Percentiles rank a stretch among this genome's conserved stretches.
Conservation (phyloP, 1,140 invertebrate species). For the Temnothorax curvispinosus region DNA sequence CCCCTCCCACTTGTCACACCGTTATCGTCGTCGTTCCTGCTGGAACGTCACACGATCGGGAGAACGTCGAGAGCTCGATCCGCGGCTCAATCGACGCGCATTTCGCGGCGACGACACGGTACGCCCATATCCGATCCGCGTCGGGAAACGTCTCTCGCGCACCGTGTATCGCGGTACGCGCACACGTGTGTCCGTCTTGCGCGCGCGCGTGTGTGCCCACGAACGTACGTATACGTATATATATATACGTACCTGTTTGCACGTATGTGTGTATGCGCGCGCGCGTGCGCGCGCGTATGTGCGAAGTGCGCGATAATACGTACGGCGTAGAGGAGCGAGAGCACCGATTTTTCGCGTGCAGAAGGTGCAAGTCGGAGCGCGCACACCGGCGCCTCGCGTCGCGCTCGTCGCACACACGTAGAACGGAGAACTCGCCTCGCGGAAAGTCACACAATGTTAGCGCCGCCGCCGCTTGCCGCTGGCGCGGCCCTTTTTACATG, state of each 20-base stretch:
- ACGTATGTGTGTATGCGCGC: no score
- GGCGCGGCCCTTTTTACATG: constrained; percentile 43
- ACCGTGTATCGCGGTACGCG: neutral
- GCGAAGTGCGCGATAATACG: constrained; percentile 16
- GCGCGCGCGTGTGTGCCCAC: neutral
- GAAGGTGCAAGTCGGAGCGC: neutral
- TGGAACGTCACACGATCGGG: neutral
- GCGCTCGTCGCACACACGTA: neutral
- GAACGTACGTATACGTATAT: no score
- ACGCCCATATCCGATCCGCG: constrained; percentile 25
- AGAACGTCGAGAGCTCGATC: neutral
- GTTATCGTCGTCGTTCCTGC: constrained; percentile 21
- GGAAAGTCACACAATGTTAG: no score
- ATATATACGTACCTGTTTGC: neutral
- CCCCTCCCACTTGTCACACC: neutral
- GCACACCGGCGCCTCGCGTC: neutral
- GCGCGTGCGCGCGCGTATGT: neutral
- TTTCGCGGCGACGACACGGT: constrained; percentile 20
- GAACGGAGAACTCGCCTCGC: no score
- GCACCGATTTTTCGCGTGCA: constrained; percentile 22
- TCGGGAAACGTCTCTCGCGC: constrained; percentile 19
- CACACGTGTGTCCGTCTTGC: constrained; percentile 17
- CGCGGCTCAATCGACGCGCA: constrained; percentile 33
- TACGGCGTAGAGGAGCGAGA: neutral
- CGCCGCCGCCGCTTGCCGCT: neutral